Percentiles rank a stretch among this genome's conserved stretches.
These are phyloP conservation scores for Wiebesia pumilae DNA, from an alignment of 1,140 invertebrate genomes.

Conservation along the genomic window DNA sequence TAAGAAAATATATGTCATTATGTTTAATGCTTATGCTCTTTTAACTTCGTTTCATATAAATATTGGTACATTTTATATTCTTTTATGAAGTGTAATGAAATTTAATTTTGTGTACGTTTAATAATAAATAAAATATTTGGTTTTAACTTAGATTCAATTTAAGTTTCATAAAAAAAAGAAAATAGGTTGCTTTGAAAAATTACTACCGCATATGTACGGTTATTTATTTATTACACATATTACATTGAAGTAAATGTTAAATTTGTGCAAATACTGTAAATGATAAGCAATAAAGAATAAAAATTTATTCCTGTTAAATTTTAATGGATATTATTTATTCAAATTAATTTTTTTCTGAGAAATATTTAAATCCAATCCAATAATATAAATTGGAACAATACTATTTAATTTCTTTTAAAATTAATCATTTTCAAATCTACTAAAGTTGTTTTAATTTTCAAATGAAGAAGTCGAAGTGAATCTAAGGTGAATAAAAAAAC, in stretches of 20 bases:
- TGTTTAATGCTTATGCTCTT: not conserved
- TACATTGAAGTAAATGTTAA: not conserved
- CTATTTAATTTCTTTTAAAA: too few relatives aligned
- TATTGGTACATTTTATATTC: not conserved
- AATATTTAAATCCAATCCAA: too few relatives aligned
- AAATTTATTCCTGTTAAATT: not conserved
- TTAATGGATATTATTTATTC: too few relatives aligned
- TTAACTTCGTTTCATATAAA: constrained; percentile 9
- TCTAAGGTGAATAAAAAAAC: too few relatives aligned
- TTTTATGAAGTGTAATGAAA: not conserved
- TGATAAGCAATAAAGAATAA: not conserved
- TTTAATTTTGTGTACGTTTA: not conserved
- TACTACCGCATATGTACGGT: not conserved
- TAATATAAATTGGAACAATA: too few relatives aligned
- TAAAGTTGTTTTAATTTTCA: too few relatives aligned
- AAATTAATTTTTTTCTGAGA: too few relatives aligned
- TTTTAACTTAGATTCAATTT: not conserved
- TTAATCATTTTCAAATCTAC: too few relatives aligned
- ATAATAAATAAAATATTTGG: not conserved
- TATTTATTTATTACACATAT: not conserved
- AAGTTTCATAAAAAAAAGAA: not conserved
- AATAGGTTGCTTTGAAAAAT: not conserved
- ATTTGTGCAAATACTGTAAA: not conserved
- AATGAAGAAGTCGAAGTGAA: too few relatives aligned
- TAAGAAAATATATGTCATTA: not conserved